A percentile compares a stretch with the other conserved stretches of the same genome.
phyloP scores from a whole-genome alignment of 2,797 vertebrate genomes.

The Salarias fasciatus region DNA sequence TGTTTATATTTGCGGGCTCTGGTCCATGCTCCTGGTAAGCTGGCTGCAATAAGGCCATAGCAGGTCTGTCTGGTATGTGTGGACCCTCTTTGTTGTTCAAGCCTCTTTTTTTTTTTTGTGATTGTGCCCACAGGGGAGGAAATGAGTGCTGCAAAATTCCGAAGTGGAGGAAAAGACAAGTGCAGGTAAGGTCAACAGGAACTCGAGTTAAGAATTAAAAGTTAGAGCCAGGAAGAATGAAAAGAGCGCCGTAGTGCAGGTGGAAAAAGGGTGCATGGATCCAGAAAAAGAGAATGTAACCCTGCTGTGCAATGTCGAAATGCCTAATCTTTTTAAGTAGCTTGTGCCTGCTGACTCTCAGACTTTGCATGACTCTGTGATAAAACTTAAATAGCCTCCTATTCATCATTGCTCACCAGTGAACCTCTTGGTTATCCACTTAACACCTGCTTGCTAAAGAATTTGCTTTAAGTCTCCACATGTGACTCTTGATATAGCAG shows the following conservation, averaged over 20 bases:
- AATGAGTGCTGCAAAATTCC: slow-evolving; percentile 61
- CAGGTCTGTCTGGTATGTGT: slow-evolving; percentile 3
- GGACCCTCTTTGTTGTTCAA: slow-evolving; percentile 6
- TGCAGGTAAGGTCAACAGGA: slow-evolving; percentile 64
- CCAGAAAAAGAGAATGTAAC: slow-evolving; percentile 2
- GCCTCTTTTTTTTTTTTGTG: slow-evolving; percentile 3
- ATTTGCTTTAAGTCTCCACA: slow-evolving; percentile 61
- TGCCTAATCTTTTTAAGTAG: slow-evolving; percentile 35
- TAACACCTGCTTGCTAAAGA: slow-evolving; percentile 54
- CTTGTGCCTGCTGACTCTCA: slow-evolving; percentile 19
- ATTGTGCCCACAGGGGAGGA: slow-evolving; percentile 59
- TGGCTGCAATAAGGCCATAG: neutral
- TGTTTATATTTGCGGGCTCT: slow-evolving; percentile 1
- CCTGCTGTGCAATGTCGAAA: neutral
- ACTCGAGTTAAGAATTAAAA: neutral
- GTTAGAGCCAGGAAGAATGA: slow-evolving; percentile 2
- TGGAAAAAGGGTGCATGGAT: neutral
- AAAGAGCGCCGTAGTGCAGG: slow-evolving; percentile 1
- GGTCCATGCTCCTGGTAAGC: slow-evolving; percentile 12
- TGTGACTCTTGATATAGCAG: slow-evolving; percentile 56
- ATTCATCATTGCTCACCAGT: slow-evolving; percentile 39
- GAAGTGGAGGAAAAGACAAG: slow-evolving; percentile 49
- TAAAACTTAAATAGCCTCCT: slow-evolving; percentile 44
- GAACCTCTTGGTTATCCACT: slow-evolving; percentile 41
- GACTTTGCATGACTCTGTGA: slow-evolving; percentile 22